Percentiles rank a stretch among this genome's conserved stretches.
phyloP scores from a whole-genome alignment of 2,797 vertebrate species.

The Xenentodon cancila region DNA sequence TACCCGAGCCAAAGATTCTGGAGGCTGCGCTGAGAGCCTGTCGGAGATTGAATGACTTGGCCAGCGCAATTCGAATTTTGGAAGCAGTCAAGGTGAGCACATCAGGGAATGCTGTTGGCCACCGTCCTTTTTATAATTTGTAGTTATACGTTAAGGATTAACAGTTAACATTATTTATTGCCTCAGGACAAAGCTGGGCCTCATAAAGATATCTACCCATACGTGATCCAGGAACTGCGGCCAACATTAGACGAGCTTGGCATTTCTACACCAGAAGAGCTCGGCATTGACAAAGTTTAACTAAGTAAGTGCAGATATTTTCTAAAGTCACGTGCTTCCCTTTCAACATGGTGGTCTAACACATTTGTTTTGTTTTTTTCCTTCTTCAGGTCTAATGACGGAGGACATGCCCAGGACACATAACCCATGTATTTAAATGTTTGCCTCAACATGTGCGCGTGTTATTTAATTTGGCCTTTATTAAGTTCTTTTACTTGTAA shows the following conservation, averaged over 20 bases:
- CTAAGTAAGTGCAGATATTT: conserved; percentile 43
- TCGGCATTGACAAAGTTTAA: conserved; percentile 93
- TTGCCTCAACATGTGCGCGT: conserved; percentile 68
- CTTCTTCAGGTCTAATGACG: conserved; percentile 55
- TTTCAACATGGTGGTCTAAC: conserved; percentile 1
- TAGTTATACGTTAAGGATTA: not conserved
- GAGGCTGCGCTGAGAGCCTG: conserved; percentile 93
- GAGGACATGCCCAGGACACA: conserved; percentile 46
- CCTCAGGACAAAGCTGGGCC: conserved; percentile 92
- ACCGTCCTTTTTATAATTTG: not conserved
- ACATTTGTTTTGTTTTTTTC: not conserved
- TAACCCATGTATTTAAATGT: conserved; percentile 70
- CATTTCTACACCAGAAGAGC: conserved; percentile 94
- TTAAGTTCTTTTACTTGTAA: conserved; percentile 84
- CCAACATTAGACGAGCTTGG: conserved; percentile 92
- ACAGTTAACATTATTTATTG: conserved; percentile 9
- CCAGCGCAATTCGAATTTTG: conserved; percentile 93
- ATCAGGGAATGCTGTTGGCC: not conserved
- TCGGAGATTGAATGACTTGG: conserved; percentile 92
- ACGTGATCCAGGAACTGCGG: conserved; percentile 92
- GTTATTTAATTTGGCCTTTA: conserved; percentile 84
- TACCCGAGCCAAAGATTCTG: conserved; percentile 96
- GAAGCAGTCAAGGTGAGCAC: conserved; percentile 91
- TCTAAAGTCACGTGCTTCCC: not conserved
- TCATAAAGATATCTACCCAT: conserved; percentile 96